Evolutionary conservation across 2,113 vertebrate genomes (phyloP).

Genomic region (Chunga burmeisteri): DNA sequence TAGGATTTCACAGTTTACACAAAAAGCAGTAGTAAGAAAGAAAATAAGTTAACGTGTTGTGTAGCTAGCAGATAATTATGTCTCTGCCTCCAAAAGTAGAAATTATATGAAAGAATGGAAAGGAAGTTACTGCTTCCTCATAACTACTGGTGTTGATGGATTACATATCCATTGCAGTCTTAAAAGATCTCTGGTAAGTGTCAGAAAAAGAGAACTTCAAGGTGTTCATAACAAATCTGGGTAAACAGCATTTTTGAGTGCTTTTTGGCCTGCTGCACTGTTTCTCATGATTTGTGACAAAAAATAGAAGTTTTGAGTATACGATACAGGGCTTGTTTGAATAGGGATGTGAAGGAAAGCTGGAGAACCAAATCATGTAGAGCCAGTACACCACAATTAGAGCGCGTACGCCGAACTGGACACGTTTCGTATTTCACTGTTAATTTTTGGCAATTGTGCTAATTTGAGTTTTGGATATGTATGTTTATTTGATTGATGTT

Average conservation of each 20-base stretch:
- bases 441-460: background rate
- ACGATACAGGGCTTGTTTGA: background rate
- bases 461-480: background rate
- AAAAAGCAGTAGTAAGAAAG: background rate
- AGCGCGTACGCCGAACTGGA: background rate
- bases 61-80: background rate
- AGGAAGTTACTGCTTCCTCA: background rate
- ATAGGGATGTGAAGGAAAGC: background rate
- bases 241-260: background rate
- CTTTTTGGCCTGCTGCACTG: background rate
- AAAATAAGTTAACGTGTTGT: background rate
- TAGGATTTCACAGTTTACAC: background rate
- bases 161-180: background rate
- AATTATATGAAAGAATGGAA: background rate
- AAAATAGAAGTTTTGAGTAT: background rate
- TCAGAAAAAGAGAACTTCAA: background rate
- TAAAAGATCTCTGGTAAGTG: background rate
- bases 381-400: background rate
- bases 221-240: background rate
- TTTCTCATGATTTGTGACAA: background rate
- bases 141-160: background rate
- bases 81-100: background rate
- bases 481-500: background rate
- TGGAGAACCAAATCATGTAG: background rate
- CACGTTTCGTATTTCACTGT: background rate